These are phyloP conservation scores for Penaeus japonicus DNA, from an alignment of 1,140 invertebrate genomes.

Conservation along the genomic window DNA sequence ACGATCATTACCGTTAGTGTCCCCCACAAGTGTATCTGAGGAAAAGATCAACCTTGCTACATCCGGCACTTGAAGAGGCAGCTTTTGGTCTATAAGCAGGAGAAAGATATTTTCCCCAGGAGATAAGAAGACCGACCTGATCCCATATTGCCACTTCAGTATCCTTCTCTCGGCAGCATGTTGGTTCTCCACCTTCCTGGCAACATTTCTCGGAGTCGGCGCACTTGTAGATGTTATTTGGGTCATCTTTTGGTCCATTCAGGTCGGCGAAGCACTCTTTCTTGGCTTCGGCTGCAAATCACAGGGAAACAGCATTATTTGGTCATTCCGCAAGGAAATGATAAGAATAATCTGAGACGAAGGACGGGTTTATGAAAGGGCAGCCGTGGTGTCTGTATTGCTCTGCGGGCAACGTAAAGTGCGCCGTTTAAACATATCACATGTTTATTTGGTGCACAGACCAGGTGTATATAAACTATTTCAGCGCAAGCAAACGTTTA, in stretches of 20 bases:
- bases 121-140: conserved; percentile 23
- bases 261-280: conserved; percentile 46
- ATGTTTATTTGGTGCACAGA: no score
- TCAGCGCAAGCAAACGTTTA: no score
- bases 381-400: no score
- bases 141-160: conserved; percentile 6
- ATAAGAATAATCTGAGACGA: no score
- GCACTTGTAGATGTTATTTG: conserved; percentile 58
- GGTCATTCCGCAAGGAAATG: no score
- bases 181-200: conserved; percentile 25
- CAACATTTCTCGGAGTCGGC: conserved; percentile 32
- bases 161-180: conserved; percentile 48
- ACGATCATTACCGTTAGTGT: conserved; percentile 43
- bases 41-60: background rate
- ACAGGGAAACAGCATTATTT: background rate
- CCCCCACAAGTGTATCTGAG: conserved; percentile 48
- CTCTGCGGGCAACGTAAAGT: no score
- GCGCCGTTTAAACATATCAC: no score
- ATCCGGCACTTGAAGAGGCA: background rate
- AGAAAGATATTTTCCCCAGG: no score
- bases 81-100: background rate
- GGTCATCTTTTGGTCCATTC: conserved; percentile 37
- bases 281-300: background rate
- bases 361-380: no score
- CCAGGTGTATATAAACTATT: no score